Conservation (phyloP, 2,797 vertebrate genomes). For the Pteronotus mesoamericanus region DNA sequence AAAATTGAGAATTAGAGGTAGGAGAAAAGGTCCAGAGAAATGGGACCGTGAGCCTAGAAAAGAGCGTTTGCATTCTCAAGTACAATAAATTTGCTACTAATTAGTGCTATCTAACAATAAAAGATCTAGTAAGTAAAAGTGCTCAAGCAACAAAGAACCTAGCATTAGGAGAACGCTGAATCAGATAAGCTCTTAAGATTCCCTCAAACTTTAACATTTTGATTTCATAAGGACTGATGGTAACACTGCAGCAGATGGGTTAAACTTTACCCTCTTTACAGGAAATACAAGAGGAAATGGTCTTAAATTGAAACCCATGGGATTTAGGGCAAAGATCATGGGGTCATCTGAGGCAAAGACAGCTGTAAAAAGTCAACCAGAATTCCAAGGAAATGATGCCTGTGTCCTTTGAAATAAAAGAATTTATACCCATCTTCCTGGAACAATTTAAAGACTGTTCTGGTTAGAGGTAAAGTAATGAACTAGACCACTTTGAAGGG, state of each 20-base stretch:
- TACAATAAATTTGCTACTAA: not conserved
- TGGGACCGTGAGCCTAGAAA: not conserved
- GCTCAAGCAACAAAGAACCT: not conserved
- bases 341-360: not conserved
- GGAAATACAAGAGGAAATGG: not conserved
- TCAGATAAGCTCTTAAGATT: not conserved
- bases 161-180: not conserved
- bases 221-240: not conserved
- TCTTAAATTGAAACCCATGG: not conserved
- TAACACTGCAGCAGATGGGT: not conserved
- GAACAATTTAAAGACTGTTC: not conserved
- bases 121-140: not conserved
- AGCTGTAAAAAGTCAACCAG: not conserved
- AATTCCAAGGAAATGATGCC: not conserved
- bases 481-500: not conserved
- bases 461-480: not conserved
- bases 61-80: not conserved
- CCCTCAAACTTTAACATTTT: not conserved
- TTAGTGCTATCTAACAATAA: not conserved
- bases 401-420: not conserved
- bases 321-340: not conserved
- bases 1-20: not conserved
- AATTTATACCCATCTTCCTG: not conserved
- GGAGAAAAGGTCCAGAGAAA: not conserved
- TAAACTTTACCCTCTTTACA: not conserved